phyloP scores from a whole-genome alignment of 2,797 vertebrate genomes.

The Threskiornis aethiopicus region DNA sequence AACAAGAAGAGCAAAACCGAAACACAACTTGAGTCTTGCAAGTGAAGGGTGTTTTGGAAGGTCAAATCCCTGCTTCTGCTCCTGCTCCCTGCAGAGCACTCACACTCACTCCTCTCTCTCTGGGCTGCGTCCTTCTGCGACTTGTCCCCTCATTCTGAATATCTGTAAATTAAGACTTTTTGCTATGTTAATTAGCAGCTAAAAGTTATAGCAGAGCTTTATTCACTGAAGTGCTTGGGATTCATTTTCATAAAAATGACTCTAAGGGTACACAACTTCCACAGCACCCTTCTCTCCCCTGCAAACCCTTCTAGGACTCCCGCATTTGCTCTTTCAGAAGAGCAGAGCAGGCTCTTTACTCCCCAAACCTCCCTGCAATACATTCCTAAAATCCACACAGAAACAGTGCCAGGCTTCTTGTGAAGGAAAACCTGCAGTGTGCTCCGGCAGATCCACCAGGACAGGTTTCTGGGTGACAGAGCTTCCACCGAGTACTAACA shows the following conservation, averaged over 20 bases:
- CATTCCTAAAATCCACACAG: background rate
- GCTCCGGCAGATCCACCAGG: background rate
- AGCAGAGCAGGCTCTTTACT: background rate
- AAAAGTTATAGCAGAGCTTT: background rate
- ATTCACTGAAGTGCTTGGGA: background rate
- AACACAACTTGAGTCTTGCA: background rate
- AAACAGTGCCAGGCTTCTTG: background rate
- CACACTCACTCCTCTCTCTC: background rate
- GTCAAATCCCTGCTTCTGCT: background rate
- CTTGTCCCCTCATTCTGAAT: background rate
- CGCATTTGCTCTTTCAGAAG: background rate
- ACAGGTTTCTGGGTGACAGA: slow-evolving; percentile 12
- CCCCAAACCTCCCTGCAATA: background rate
- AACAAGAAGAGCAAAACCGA: background rate
- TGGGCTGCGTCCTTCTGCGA: background rate
- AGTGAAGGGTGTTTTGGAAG: background rate
- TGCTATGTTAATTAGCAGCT: background rate
- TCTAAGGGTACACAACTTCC: background rate
- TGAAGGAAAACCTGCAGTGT: background rate
- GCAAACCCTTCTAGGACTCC: background rate
- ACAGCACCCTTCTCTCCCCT: background rate
- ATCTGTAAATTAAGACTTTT: background rate
- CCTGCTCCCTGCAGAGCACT: background rate
- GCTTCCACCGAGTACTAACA: background rate
- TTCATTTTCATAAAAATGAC: background rate